These are phyloP conservation scores for Bhutanitis thaidina DNA, from an alignment of 2,888 invertebrate genomes.

Conservation along the genomic window DNA sequence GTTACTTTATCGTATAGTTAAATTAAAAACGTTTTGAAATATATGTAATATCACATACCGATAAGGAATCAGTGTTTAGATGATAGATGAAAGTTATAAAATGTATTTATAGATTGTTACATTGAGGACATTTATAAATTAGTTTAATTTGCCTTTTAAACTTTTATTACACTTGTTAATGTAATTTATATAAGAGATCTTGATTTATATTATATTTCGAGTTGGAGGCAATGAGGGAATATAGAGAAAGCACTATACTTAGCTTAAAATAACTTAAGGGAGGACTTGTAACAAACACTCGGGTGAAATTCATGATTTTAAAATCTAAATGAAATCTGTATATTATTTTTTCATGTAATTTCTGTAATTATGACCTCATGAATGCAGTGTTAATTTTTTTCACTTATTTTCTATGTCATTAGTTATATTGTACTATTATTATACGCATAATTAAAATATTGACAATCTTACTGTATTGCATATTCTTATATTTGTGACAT, in stretches of 20 bases:
- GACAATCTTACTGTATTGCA: conserved; percentile 59
- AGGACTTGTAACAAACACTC: neutral
- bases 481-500: conserved; percentile 60
- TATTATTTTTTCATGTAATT: neutral
- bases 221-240: neutral
- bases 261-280: neutral
- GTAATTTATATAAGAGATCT: neutral
- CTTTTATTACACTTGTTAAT: conserved; percentile 10
- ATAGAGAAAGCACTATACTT: neutral
- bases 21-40: conserved; percentile 59
- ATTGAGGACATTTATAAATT: conserved; percentile 5
- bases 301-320: neutral
- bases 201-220: neutral
- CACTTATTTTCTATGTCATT: neutral
- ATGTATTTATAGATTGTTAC: conserved; percentile 52
- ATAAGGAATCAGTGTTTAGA: conserved; percentile 70
- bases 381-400: neutral
- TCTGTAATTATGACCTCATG: neutral
- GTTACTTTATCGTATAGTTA: conserved; percentile 69
- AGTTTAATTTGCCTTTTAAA: conserved; percentile 17
- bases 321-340: neutral
- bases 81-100: conserved; percentile 46
- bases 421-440: conserved; percentile 44
- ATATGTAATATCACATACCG: conserved; percentile 63
- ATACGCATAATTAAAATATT: conserved; percentile 65